Base-by-base conservation (phyloP, 2,888 invertebrate genomes). In the Onchidella celtica region DNA sequence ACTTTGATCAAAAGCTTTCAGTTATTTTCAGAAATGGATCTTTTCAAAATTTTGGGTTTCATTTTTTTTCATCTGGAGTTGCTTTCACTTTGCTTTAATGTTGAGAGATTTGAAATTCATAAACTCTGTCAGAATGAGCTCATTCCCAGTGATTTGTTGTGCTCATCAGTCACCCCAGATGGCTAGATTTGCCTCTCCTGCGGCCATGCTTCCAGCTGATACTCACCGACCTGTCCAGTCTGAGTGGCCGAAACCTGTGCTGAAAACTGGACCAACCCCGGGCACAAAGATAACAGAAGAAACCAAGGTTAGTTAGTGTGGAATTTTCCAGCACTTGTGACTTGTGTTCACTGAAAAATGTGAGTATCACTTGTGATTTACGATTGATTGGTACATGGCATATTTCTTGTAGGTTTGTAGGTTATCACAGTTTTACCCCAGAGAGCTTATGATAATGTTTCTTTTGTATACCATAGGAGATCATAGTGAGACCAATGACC, bases 211-310 rank as follows among this genome's bases (percentile, higher is more conserved):
- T 57, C 55, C 77, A 36, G n/a, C 59, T 21, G 27, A 24, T 29
- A 24, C n/a, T 24, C 14, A 24, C 17, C n/a, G 32, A 3, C 4
- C 6, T 29, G 11, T 11, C 65, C 32, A 24, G 29, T 69, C 81
- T 40, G 81, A 81, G 59, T 81, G 81, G 81, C 81, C 81, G 0
- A 59, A 21, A 72, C 61, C 32, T 21, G 32, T 14, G 6, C 2
- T 38, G 1, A 66, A 32, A 29, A 69, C 81, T 3, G 81, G 81
- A 4, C 74, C 75, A 40, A 74, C 74, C 0, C 75, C 81, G 24
- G 81, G 81, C n/a, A 81, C 81, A 1, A 81, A 81, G 40, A 75
- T 81, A 29, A 81, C 75, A 75, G 81, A 75, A 14, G 61, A 68
- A 21, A 27, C n/a, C 65, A 47, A 61, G 57, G 73, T 73, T 9